Base-by-base conservation (phyloP, 2,888 invertebrate genomes). In the Apomyelois bistriatella region DNA sequence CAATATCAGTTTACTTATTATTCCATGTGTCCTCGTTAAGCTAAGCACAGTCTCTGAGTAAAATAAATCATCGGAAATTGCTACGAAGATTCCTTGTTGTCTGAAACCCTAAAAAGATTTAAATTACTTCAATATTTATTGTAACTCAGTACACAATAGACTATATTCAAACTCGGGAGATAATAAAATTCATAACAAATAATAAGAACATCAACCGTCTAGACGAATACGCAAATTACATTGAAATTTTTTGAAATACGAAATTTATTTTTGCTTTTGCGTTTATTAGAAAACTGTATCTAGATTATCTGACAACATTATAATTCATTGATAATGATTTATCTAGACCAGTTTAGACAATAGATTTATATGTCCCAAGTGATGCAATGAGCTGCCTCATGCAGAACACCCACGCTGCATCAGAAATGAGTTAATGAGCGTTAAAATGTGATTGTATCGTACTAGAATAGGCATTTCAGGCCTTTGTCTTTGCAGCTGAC, bases 351-450 rank as follows among this genome's bases (percentile, higher is more conserved):
- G 49, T 48, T 32, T 50, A 32, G 49, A 49, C 49, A 50, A 50
- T 50, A 50, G 50, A 41, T 41, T 50, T 50, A 41, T 16, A 30
- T 35, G 50, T 50, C 32, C 50, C 13, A 30, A 17, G 32, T 50
- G 50, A 50, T 42, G 50, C 38, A 50, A 50, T 50, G 41, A 30
- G 41, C 35, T 42, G 50, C 50, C 50, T 32, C 16, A 3, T 17
- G 41, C 41, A 17, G 41, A 28, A 8, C 49, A 37, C 50, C 50
- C 35, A 50, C 50, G 17, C 50, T 32, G 49, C 49, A 32, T 30
- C 41, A 32, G 50, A 50, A 50, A 50, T 41, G 38, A 50, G 50
- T 12, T 41, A 50, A 41, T 41, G 49, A 49, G 30, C 15, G n/a
- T 15, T 35, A 32, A 16, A 50, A 32, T 41, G 35, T 13, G 38